Conservation (phyloP, 2,888 invertebrate species). For the Volucella inflata region DNA sequence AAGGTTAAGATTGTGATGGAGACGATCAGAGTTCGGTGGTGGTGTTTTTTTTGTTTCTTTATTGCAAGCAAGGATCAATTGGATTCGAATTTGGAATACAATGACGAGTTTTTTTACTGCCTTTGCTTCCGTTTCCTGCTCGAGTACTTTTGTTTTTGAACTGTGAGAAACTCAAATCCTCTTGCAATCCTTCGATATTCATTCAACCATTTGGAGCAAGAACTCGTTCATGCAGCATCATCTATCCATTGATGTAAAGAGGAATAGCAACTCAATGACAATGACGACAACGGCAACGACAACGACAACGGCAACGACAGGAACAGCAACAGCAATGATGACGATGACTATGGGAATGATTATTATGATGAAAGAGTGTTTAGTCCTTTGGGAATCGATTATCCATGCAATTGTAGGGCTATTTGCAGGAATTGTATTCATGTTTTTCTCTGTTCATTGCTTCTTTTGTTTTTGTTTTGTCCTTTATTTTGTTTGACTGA, state of each 20-base stretch:
- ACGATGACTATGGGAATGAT: conserved; percentile 51
- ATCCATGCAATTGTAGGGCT: conserved; percentile 83
- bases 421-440: conserved; percentile 81
- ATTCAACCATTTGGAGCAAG: conserved; percentile 65
- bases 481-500: conserved; percentile 30
- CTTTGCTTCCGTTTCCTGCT: conserved; percentile 67
- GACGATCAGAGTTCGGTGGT: conserved; percentile 32
- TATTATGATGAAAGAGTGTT: conserved; percentile 79
- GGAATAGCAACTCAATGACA: conserved; percentile 65
- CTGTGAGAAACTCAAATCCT: conserved; percentile 52
- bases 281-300: conserved; percentile 42
- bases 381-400: conserved; percentile 83
- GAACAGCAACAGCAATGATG: conserved; percentile 43
- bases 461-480: conserved; percentile 41
- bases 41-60: conserved; percentile 50
- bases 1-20: conserved; percentile 48
- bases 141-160: conserved; percentile 49
- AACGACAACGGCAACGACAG: conserved; percentile 48
- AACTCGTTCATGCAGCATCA: conserved; percentile 60
- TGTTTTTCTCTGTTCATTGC: conserved; percentile 23
- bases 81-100: conserved; percentile 74
- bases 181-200: conserved; percentile 75
- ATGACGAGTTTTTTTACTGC: conserved; percentile 43
- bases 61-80: conserved; percentile 62
- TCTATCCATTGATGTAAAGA: conserved; percentile 66